Conservation (phyloP, 2,888 invertebrate species). For the Hartigia nigra region DNA sequence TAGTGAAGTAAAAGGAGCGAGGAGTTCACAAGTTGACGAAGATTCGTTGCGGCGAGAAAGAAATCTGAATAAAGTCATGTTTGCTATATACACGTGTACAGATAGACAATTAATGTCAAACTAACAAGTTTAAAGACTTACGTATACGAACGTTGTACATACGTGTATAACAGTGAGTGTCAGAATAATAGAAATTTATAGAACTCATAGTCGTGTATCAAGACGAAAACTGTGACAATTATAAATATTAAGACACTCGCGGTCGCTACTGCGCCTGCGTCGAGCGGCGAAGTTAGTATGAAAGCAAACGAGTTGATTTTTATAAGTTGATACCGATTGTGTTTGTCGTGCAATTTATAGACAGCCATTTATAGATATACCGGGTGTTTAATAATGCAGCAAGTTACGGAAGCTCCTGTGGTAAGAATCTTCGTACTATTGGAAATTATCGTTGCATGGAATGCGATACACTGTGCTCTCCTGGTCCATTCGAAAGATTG, state of each 20-base stretch:
- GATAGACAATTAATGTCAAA: background rate
- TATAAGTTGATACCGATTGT: background rate
- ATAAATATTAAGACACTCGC: background rate
- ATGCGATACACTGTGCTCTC: background rate
- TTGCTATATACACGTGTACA: background rate
- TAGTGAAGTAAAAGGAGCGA: constrained; percentile 21
- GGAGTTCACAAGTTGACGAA: constrained; percentile 2
- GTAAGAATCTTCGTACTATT: background rate
- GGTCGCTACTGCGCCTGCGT: background rate
- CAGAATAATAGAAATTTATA: background rate
- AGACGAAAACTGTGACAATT: background rate
- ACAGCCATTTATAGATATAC: background rate
- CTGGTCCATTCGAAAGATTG: background rate
- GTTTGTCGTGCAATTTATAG: background rate
- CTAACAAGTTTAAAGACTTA: background rate
- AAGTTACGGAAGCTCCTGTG: background rate
- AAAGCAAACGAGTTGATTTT: background rate
- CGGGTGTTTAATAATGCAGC: background rate
- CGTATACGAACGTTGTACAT: background rate
- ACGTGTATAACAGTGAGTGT: background rate
- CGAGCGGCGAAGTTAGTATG: background rate
- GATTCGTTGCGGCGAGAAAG: background rate
- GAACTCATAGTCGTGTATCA: background rate
- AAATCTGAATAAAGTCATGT: background rate
- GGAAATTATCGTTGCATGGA: background rate